Base-by-base conservation (phyloP, 2,113 vertebrate species). In the Myotis brandtii region DNA sequence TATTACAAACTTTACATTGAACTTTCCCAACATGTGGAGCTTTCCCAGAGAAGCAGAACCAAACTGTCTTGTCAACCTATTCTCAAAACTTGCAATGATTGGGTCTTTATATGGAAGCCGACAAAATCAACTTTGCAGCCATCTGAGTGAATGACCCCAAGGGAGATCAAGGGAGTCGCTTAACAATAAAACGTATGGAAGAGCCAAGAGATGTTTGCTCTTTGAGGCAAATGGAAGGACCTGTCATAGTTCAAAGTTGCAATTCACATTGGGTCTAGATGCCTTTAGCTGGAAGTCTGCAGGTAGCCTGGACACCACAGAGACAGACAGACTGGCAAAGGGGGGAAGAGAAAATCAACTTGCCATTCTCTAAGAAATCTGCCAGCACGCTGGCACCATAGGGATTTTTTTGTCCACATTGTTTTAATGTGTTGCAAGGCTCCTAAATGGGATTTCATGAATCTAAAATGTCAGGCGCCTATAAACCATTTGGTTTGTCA, bases 401-500 rank as follows among this genome's bases (percentile, higher is more conserved):
- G 25, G 69, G 12, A 79, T 86, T 89, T 94, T 62, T 69, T 18
- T 21, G 32, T 67, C 34, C 77, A 23, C 40, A 46, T 70, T 56
- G 46, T 95, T 95, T 94, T 6, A 90, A 76, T 85, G 23, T 48
- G 9, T 86, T 95, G n/a, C 82, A 93, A 86, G 59, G 6, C 43
- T 96, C 73, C 1, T 3, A 75, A 96, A 93, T 94, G 50, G 62
- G 23, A 96, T 96, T 95, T 95, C 62, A 23, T 86, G 72, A 86
- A 79, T 93, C 88, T 95, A 48, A 97, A 92, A 79, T 91, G 40
- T 27, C 13, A 72, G 52, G 18, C 43, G 20, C 48, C 79, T 83
- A 82, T 95, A 93, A 93, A 92, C 66, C 23, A 59, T 85, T 84
- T 46, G 86, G 75, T 86, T 92, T 96, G 66, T 92, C 66, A 75